A percentile compares a stretch with the other conserved stretches of the same genome.
These are phyloP conservation scores for Phataginus tetradactyla DNA, from an alignment of 2,797 vertebrate genomes.

Conservation along the genomic window DNA sequence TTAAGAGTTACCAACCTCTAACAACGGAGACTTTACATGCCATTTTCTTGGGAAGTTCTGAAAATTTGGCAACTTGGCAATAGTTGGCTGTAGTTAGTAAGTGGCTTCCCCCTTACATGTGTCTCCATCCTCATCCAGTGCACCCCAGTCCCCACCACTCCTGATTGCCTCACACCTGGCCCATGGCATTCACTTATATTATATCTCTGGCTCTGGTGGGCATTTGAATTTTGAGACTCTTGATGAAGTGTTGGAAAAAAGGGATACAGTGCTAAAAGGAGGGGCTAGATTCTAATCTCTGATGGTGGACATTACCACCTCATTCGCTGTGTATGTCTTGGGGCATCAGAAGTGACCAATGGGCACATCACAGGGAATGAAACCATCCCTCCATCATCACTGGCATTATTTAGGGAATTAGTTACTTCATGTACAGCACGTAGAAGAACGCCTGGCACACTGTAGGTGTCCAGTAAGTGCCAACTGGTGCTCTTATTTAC, in stretches of 20 bases:
- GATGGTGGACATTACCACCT: not conserved
- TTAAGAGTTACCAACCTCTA: not conserved
- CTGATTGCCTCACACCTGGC: not conserved
- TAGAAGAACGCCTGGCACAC: not conserved
- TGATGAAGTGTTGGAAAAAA: not conserved
- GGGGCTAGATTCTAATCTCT: not conserved
- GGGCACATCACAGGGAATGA: not conserved
- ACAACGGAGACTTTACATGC: not conserved
- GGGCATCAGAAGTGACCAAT: not conserved
- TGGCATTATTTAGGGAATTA: not conserved
- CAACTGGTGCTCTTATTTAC: not conserved
- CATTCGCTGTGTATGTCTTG: not conserved
- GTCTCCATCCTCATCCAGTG: accelerated
- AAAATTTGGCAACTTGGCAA: not conserved
- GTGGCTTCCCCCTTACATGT: not conserved
- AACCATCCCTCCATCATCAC: not conserved
- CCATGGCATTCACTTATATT: not conserved
- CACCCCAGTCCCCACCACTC: not conserved
- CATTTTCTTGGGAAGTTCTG: not conserved
- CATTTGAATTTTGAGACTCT: not conserved
- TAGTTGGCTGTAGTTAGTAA: not conserved
- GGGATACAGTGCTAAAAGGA: not conserved
- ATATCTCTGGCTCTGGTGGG: not conserved
- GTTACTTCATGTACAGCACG: not conserved
- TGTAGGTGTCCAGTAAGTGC: no score